Conservation (phyloP, 1,140 invertebrate genomes). For the Nasonia giraulti region DNA sequence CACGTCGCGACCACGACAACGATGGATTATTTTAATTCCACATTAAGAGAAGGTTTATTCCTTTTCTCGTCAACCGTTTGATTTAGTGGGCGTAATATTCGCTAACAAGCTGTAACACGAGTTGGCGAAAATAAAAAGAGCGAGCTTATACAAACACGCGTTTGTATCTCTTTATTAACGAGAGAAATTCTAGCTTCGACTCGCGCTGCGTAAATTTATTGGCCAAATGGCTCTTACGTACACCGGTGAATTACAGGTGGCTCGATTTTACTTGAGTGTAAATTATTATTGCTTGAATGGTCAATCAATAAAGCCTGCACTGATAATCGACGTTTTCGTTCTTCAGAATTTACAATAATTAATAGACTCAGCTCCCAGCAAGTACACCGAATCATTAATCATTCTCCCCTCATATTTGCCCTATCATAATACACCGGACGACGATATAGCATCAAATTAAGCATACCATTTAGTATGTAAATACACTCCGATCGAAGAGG, state of each 20-base stretch:
- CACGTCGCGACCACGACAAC: too few relatives aligned
- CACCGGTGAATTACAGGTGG: neutral
- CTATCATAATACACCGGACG: neutral
- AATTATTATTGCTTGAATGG: too few relatives aligned
- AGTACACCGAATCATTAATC: too few relatives aligned
- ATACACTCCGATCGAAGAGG: neutral
- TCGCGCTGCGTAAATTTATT: conserved; percentile 4
- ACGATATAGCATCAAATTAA: too few relatives aligned
- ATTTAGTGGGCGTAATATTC: conserved; percentile 7
- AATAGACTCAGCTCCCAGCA: too few relatives aligned
- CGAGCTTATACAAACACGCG: neutral
- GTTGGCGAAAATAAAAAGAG: conserved; percentile 16
- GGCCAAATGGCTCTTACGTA: neutral
- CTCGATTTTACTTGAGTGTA: too few relatives aligned
- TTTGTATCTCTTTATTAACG: conserved; percentile 23
- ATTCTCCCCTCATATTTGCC: neutral
- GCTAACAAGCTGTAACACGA: conserved; percentile 1
- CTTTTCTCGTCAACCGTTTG: neutral
- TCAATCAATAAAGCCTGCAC: too few relatives aligned
- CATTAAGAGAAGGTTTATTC: neutral
- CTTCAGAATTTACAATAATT: too few relatives aligned
- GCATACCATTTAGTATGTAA: conserved; percentile 7
- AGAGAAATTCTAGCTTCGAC: conserved; percentile 3
- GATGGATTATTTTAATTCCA: too few relatives aligned
- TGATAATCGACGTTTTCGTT: too few relatives aligned